Percentiles rank a stretch among this genome's conserved stretches.
phyloP scores from a whole-genome alignment of 2,888 invertebrate species.

The Amiota minor region DNA sequence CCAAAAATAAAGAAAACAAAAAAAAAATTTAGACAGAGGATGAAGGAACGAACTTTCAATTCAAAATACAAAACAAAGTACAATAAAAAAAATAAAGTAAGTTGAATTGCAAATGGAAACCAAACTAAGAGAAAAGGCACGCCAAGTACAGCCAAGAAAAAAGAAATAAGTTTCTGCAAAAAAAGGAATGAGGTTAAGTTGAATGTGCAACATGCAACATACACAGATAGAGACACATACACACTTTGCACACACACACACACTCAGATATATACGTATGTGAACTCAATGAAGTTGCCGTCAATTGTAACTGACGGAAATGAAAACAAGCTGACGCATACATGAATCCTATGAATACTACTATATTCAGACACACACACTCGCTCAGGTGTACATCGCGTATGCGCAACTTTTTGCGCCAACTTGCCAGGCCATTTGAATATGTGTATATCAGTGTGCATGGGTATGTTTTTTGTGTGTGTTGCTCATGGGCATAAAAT shows the following conservation, averaged over 20 bases:
- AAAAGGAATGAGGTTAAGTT: slow-evolving; percentile 61
- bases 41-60: neutral
- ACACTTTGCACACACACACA: neutral
- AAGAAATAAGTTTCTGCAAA: neutral
- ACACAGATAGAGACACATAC: neutral
- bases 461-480: slow-evolving; percentile 30
- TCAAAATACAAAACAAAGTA: neutral
- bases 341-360: neutral
- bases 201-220: slow-evolving; percentile 42
- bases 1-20: slow-evolving; percentile 1
- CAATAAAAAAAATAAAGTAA: slow-evolving; percentile 11
- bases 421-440: slow-evolving; percentile 7
- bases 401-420: slow-evolving; percentile 51
- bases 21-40: slow-evolving; percentile 30
- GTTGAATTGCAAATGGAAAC: neutral
- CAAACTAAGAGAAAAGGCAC: neutral
- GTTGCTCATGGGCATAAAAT: slow-evolving; percentile 63
- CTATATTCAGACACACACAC: neutral
- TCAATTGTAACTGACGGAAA: slow-evolving; percentile 68
- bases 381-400: slow-evolving; percentile 34
- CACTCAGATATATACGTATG: neutral
- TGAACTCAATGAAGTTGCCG: slow-evolving; percentile 33
- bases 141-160: neutral
- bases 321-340: slow-evolving; percentile 61
- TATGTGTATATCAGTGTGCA: slow-evolving; percentile 32